Percentiles rank a stretch among this genome's conserved stretches.
These are phyloP conservation scores for Rhabdomys dilectus DNA, from an alignment of 2,113 vertebrate genomes.

Conservation along the genomic window DNA sequence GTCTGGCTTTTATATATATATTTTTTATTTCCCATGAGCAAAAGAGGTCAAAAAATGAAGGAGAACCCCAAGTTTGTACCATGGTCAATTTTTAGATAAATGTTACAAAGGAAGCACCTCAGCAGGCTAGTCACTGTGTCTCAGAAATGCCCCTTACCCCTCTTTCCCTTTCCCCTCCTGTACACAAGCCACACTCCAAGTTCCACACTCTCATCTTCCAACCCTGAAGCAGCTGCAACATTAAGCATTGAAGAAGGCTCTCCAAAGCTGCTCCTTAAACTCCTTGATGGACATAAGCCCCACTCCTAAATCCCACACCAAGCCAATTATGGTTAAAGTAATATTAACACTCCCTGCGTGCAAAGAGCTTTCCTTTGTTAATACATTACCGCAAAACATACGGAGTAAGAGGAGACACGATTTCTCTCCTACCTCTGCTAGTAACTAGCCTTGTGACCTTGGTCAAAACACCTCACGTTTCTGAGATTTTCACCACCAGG, in stretches of 20 bases:
- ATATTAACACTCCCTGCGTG: neutral
- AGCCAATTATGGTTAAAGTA: neutral
- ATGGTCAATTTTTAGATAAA: slow-evolving; percentile 31
- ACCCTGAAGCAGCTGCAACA: accelerated
- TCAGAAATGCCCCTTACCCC: accelerated
- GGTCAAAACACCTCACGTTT: neutral
- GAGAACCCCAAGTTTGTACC: neutral
- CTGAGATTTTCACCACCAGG: neutral
- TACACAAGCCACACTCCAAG: neutral
- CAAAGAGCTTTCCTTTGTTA: neutral
- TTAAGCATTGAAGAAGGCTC: neutral
- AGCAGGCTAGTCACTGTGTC: neutral
- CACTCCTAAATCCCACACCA: neutral
- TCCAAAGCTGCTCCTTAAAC: neutral
- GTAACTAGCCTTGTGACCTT: neutral
- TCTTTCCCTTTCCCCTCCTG: too few relatives aligned
- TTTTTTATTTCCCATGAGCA: slow-evolving; percentile 50
- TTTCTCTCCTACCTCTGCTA: neutral
- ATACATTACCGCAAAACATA: neutral
- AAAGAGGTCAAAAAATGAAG: slow-evolving; percentile 11
- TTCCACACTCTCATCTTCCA: accelerated
- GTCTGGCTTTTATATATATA: slow-evolving; percentile 70
- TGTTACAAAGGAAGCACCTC: slow-evolving; percentile 36
- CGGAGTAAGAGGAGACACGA: accelerated
- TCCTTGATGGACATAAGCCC: neutral